Evolutionary conservation across 2,888 invertebrate species (phyloP).

Genomic region (Clunio marinus): DNA sequence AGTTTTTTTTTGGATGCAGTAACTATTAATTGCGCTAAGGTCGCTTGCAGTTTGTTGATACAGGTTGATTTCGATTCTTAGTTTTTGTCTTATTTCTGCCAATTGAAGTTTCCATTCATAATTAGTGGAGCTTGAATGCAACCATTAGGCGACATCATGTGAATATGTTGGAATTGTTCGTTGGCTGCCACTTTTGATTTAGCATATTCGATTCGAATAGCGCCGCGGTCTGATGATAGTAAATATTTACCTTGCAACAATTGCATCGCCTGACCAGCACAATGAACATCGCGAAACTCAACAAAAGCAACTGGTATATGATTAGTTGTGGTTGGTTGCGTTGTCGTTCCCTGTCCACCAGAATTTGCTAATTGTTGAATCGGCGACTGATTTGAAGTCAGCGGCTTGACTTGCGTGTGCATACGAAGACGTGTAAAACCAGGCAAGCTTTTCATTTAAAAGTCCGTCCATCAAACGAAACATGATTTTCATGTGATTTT

Average conservation of each 20-base stretch:
- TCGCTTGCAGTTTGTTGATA: not conserved
- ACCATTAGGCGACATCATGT: conserved; percentile 7
- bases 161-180: conserved; percentile 45
- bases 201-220: conserved; percentile 98
- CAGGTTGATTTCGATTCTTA: not conserved
- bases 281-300: conserved; percentile 90
- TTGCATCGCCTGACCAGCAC: conserved; percentile 88
- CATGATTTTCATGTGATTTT: conserved; percentile 24
- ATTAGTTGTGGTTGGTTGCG: not conserved
- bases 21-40: conserved; percentile 27
- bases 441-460: conserved; percentile 70
- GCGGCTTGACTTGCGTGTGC: conserved; percentile 61
- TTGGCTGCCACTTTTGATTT: conserved; percentile 96
- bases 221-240: conserved; percentile 92
- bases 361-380: conserved; percentile 29
- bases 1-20: conserved; percentile 36
- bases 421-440: conserved; percentile 98
- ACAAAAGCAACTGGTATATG: conserved; percentile 68
- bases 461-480: not conserved
- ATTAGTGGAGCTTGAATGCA: not conserved
- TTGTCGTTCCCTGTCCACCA: conserved; percentile 32
- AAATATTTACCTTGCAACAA: conserved; percentile 94
- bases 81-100: no score
- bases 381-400: conserved; percentile 2
- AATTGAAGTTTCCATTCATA: conserved; percentile 16